These are phyloP conservation scores for Trichopria drosophilae DNA, from an alignment of 2,888 invertebrate genomes.

Conservation along the genomic window DNA sequence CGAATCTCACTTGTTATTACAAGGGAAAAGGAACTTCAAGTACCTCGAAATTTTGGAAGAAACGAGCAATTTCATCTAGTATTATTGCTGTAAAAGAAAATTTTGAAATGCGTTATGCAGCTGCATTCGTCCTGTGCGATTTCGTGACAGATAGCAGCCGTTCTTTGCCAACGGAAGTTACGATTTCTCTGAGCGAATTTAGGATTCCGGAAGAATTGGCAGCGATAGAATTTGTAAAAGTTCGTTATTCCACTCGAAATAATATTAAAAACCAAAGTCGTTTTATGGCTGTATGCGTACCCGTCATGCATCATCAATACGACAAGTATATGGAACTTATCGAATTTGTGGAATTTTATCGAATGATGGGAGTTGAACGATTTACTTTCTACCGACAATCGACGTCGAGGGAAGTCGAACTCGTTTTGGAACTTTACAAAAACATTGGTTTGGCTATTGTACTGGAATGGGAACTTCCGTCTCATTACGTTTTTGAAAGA, in stretches of 20 bases:
- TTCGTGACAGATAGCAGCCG: constrained; percentile 22
- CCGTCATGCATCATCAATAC: constrained; percentile 58
- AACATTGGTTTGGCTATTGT: constrained; percentile 50
- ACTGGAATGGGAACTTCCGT: constrained; percentile 55
- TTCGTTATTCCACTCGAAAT: constrained; percentile 2
- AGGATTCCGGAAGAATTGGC: neutral
- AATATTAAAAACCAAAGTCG: constrained; percentile 5
- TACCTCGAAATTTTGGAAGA: too few relatives aligned
- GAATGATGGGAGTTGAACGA: constrained; percentile 58
- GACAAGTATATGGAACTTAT: constrained; percentile 56
- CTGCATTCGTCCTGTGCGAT: constrained; percentile 39
- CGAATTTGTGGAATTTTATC: constrained; percentile 61
- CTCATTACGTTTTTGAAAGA: constrained; percentile 45
- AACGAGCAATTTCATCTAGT: constrained; percentile 26
- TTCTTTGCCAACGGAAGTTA: constrained; percentile 35
- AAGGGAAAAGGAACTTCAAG: too few relatives aligned
- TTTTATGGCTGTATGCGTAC: constrained; percentile 56
- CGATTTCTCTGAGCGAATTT: constrained; percentile 24
- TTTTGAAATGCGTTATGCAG: constrained; percentile 35
- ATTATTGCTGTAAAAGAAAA: constrained; percentile 34
- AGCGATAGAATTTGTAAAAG: constrained; percentile 15
- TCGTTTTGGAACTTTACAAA: constrained; percentile 55
- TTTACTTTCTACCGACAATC: constrained; percentile 60
- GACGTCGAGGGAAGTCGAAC: constrained; percentile 50
- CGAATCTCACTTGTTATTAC: constrained; percentile 35